A percentile compares a stretch with the other conserved stretches of the same genome.
Evolutionary conservation across 2,797 vertebrate species (phyloP).

Genomic region (Lepus townsendii): DNA sequence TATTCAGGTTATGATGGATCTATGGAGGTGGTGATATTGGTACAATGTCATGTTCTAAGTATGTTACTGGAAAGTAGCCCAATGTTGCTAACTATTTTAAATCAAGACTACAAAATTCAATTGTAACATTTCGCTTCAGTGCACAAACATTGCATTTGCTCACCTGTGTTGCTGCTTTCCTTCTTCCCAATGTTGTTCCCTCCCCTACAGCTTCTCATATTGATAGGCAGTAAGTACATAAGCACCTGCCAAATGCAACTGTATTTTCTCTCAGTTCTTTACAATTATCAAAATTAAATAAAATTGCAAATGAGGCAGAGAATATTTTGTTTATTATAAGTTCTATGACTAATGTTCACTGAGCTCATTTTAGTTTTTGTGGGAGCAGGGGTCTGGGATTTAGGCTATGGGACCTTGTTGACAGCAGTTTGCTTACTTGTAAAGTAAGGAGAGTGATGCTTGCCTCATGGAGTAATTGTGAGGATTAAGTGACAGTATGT

Average conservation of each 20-base stretch:
- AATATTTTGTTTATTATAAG: background rate
- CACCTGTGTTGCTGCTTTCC: background rate
- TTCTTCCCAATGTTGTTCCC: background rate
- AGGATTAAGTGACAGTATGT: background rate
- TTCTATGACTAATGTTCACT: background rate
- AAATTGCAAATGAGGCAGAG: background rate
- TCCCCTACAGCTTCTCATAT: background rate
- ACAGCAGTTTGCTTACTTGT: background rate
- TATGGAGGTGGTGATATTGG: background rate
- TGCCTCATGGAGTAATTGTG: background rate
- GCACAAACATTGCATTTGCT: background rate
- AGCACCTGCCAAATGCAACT: background rate
- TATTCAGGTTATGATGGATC: background rate
- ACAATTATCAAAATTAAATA: background rate
- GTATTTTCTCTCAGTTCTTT: background rate
- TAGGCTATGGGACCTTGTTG: background rate
- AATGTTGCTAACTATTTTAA: background rate
- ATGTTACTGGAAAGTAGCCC: background rate
- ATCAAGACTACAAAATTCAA: background rate
- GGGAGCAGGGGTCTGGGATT: background rate
- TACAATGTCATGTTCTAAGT: background rate
- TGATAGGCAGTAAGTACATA: background rate
- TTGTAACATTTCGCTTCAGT: background rate
- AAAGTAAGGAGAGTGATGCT: background rate
- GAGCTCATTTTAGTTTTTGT: background rate